These are phyloP conservation scores for Tipula confusa DNA, from an alignment of 2,888 invertebrate species.

Conservation along the genomic window DNA sequence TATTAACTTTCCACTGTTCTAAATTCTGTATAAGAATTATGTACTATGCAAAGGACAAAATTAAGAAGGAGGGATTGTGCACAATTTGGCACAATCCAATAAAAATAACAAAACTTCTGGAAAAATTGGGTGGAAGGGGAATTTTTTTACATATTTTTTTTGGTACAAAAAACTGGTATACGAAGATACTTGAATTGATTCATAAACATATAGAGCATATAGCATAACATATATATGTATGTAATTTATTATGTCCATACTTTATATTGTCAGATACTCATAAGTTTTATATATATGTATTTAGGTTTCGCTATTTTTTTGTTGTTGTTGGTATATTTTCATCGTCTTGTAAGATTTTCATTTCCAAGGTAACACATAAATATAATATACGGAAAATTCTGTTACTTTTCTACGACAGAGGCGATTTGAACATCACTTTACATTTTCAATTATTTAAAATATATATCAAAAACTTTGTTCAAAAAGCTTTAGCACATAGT, in stretches of 20 bases:
- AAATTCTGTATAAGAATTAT: neutral
- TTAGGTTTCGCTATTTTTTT: neutral
- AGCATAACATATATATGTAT: neutral
- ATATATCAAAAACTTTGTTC: too few species aligned
- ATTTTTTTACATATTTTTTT: neutral
- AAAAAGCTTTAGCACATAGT: too few species aligned
- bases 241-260: neutral
- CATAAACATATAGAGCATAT: neutral
- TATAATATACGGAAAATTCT: neutral
- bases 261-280: neutral
- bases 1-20: neutral
- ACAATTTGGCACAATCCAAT: too few species aligned
- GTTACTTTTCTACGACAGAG: neutral
- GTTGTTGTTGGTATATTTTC: neutral
- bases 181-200: neutral
- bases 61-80: neutral
- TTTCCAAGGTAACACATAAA: neutral
- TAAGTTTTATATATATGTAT: neutral
- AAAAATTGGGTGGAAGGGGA: neutral
- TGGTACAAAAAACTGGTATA: neutral
- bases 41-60: neutral
- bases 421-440: neutral
- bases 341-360: neutral
- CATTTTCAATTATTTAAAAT: neutral
- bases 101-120: neutral